Evolutionary conservation across 2,797 vertebrate species (phyloP).

Genomic region (Apogon talboti): DNA sequence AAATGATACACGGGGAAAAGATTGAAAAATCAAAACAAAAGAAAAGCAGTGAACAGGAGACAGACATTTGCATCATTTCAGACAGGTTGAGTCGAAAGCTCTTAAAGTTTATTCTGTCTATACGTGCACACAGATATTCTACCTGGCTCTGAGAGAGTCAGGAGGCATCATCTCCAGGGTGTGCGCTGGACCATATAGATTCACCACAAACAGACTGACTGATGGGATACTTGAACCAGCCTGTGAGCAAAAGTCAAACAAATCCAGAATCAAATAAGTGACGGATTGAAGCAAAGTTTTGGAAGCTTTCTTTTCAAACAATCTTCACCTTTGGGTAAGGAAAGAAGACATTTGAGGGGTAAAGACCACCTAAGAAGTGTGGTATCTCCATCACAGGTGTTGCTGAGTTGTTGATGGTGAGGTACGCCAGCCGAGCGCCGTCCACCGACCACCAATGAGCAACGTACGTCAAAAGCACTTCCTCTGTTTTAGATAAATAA

Average conservation of each 20-base stretch:
- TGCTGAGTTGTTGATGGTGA: slow-evolving; percentile 86
- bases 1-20: slow-evolving; percentile 24
- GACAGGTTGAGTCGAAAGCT: slow-evolving; percentile 24
- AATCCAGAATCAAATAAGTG: slow-evolving; percentile 2
- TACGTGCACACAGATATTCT: slow-evolving; percentile 35
- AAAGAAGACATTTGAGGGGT: slow-evolving; percentile 83
- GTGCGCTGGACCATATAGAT: slow-evolving; percentile 86
- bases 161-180: slow-evolving; percentile 86
- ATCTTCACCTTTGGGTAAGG: slow-evolving; percentile 87
- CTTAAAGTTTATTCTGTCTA: slow-evolving; percentile 28
- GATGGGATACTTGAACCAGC: slow-evolving; percentile 86
- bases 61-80: slow-evolving; percentile 21
- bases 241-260: slow-evolving; percentile 64
- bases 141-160: slow-evolving; percentile 84
- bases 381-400: slow-evolving; percentile 89
- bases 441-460: slow-evolving; percentile 89
- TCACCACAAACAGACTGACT: slow-evolving; percentile 87
- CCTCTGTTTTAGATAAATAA: slow-evolving; percentile 78
- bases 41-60: neutral
- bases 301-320: slow-evolving; percentile 11
- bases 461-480: slow-evolving; percentile 81
- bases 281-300: neutral
- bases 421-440: slow-evolving; percentile 85
- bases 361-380: slow-evolving; percentile 85
- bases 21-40: slow-evolving; percentile 14